Evolutionary conservation across 2,888 invertebrate species (phyloP).

Genomic region (Heteromurus nitidus): DNA sequence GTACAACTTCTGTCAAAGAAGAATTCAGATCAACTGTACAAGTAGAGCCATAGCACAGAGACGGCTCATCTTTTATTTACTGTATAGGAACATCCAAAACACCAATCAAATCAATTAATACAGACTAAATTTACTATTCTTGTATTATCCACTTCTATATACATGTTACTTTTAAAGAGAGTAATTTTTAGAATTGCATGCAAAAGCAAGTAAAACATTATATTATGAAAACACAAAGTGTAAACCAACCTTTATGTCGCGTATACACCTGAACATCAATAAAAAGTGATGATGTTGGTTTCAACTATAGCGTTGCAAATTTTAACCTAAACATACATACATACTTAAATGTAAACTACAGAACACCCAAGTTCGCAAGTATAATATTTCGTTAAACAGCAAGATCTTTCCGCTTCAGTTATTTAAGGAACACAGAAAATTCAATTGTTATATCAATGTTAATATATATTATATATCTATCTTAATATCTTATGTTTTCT

Average conservation of each 20-base stretch:
- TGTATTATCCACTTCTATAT: slow-evolving; percentile 38
- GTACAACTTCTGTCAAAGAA: slow-evolving; percentile 5
- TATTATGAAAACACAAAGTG: neutral
- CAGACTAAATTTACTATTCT: slow-evolving; percentile 37
- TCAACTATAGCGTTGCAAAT: neutral
- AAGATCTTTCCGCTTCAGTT: slow-evolving; percentile 11
- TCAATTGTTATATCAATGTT: slow-evolving; percentile 7
- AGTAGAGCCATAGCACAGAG: slow-evolving; percentile 72
- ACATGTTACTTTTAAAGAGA: slow-evolving; percentile 1
- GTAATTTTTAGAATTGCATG: neutral
- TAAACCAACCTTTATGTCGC: neutral
- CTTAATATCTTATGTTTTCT: slow-evolving; percentile 18
- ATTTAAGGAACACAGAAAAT: slow-evolving; percentile 5
- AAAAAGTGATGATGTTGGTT: neutral
- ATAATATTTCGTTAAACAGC: neutral
- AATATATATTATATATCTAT: neutral
- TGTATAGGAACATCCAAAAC: slow-evolving; percentile 4
- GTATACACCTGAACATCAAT: too few relatives aligned
- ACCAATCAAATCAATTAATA: slow-evolving; percentile 19
- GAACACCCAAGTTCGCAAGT: neutral
- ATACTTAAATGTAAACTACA: neutral
- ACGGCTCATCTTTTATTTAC: slow-evolving; percentile 5
- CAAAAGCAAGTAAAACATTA: neutral
- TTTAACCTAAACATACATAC: neutral
- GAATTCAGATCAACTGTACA: slow-evolving; percentile 30